These are phyloP conservation scores for Acleris sparsana DNA, from an alignment of 2,888 invertebrate genomes.

Conservation along the genomic window DNA sequence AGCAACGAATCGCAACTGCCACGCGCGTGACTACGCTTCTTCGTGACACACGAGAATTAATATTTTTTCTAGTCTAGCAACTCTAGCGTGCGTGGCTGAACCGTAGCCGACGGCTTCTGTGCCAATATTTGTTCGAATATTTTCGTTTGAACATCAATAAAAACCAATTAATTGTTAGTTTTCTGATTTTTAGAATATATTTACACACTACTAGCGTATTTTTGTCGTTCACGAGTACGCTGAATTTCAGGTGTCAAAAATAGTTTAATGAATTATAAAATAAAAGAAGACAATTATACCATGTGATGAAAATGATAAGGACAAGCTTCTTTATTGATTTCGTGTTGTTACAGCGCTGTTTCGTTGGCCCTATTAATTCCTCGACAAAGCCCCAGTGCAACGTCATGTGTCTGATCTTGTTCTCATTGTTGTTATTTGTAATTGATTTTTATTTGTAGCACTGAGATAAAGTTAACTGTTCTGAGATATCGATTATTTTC, in stretches of 20 bases:
- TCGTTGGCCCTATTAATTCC: constrained; percentile 69
- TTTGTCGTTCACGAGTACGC: too few species aligned
- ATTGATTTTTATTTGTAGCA: constrained; percentile 66
- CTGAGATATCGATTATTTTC: constrained; percentile 19
- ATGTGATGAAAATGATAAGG: constrained; percentile 66
- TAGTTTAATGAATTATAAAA: not conserved
- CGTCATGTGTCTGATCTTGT: constrained; percentile 66
- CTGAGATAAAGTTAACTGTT: constrained; percentile 58
- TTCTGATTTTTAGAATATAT: too few species aligned
- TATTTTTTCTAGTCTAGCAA: constrained; percentile 46
- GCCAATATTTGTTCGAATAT: constrained; percentile 41
- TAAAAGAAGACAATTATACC: constrained; percentile 43
- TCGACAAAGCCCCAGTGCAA: constrained; percentile 64
- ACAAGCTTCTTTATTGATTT: constrained; percentile 70
- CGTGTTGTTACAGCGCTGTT: constrained; percentile 71
- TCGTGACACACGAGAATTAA: constrained; percentile 53
- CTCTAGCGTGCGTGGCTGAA: constrained; percentile 41
- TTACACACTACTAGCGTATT: too few species aligned
- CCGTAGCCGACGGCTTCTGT: constrained; percentile 43
- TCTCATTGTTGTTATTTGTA: constrained; percentile 68
- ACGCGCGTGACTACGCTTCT: constrained; percentile 47
- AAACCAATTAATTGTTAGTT: too few species aligned
- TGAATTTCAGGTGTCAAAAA: too few species aligned
- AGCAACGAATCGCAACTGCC: constrained; percentile 43
- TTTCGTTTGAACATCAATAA: not conserved